phyloP scores from a whole-genome alignment of 2,888 invertebrate genomes.

The Pinctada fucata region DNA sequence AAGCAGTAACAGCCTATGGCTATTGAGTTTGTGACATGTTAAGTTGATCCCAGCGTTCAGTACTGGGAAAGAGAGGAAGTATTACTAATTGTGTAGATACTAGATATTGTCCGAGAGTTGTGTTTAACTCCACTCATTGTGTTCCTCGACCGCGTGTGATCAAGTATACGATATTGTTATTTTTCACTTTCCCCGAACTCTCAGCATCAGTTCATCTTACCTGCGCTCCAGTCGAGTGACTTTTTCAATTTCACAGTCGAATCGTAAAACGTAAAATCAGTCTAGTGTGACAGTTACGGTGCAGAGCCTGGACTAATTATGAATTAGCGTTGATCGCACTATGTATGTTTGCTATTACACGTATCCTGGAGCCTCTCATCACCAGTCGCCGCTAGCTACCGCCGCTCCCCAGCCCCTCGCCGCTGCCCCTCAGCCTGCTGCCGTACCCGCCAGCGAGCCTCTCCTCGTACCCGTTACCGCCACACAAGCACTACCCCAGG shows the following conservation, averaged over 20 bases:
- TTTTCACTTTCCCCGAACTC: too few species aligned
- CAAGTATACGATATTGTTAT: not conserved
- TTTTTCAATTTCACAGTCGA: not conserved
- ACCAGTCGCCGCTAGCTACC: constrained; percentile 39
- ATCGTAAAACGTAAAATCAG: constrained; percentile 3
- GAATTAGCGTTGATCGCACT: constrained; percentile 40
- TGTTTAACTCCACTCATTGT: not conserved
- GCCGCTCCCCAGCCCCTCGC: constrained; percentile 36
- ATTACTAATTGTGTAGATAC: not conserved
- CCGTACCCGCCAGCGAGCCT: constrained; percentile 40
- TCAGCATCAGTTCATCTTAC: not conserved
- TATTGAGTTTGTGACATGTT: constrained; percentile 42
- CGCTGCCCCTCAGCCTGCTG: constrained; percentile 36
- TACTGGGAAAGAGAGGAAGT: constrained; percentile 5
- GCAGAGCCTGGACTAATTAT: constrained; percentile 24
- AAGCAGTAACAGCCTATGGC: constrained; percentile 46
- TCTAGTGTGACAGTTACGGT: constrained; percentile 13
- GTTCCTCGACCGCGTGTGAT: not conserved
- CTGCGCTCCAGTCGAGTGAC: not conserved
- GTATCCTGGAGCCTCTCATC: constrained; percentile 46
- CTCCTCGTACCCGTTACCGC: constrained; percentile 42
- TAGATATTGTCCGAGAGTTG: not conserved
- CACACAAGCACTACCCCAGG: constrained; percentile 22
- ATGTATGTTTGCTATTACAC: constrained; percentile 58
- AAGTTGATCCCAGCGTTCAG: constrained; percentile 19